These are phyloP conservation scores for Tinea pellionella DNA, from an alignment of 2,888 invertebrate genomes.

Conservation along the genomic window DNA sequence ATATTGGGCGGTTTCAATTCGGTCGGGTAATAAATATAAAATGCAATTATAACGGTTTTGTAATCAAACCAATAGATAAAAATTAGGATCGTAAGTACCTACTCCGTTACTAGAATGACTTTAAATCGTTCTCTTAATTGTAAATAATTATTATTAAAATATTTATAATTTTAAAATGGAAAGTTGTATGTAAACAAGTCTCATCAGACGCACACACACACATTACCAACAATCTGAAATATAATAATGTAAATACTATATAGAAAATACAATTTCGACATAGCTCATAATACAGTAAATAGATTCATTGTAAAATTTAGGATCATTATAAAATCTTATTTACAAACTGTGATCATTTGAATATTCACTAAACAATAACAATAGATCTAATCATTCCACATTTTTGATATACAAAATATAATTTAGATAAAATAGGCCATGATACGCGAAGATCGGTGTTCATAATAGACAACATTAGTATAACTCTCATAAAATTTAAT, in stretches of 20 bases:
- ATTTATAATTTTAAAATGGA: conserved; percentile 22
- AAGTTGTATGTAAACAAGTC: conserved; percentile 5
- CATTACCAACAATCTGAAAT: neutral
- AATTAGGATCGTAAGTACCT: conserved; percentile 46
- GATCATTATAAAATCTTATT: neutral
- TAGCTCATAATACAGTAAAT: conserved; percentile 3
- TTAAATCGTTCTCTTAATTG: conserved; percentile 22
- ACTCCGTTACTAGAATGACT: conserved; percentile 47
- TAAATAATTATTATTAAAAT: conserved; percentile 65
- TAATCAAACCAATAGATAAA: conserved; percentile 18
- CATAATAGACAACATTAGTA: neutral
- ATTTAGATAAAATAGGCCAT: neutral
- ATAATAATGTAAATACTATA: neutral
- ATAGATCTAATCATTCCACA: neutral
- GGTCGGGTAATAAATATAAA: neutral
- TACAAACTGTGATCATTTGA: neutral
- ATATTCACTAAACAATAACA: conserved; percentile 1
- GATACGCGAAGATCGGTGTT: neutral
- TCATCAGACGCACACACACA: neutral
- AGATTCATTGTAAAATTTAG: conserved; percentile 5
- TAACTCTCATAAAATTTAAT: neutral
- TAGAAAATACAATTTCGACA: neutral
- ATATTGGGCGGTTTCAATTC: neutral
- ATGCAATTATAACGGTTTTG: neutral
- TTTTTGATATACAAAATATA: neutral